Conservation (phyloP, 1,140 invertebrate genomes). For the Sitophilus oryzae region DNA sequence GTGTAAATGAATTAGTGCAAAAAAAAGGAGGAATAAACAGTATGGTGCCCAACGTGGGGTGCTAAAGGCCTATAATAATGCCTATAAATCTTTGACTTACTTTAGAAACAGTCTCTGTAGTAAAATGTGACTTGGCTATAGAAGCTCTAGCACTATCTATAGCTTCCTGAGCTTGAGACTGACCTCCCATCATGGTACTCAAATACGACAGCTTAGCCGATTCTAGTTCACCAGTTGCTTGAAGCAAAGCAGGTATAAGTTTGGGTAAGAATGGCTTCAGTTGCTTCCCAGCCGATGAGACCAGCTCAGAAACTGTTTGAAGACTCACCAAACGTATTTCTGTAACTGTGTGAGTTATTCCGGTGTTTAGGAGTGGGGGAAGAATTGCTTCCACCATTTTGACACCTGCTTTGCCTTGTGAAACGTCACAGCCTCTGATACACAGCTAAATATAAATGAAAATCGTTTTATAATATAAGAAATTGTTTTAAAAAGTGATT, state of each 20-base stretch:
- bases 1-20: too few relatives aligned
- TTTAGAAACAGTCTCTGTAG: conserved; percentile 80
- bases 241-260: conserved; percentile 76
- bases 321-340: conserved; percentile 79
- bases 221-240: conserved; percentile 80
- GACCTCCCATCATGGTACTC: conserved; percentile 63
- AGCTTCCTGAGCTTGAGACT: conserved; percentile 60
- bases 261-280: conserved; percentile 73
- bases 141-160: conserved; percentile 71
- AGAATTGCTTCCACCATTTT: conserved; percentile 70
- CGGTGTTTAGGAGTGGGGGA: conserved; percentile 71
- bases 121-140: conserved; percentile 75
- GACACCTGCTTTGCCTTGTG: conserved; percentile 72
- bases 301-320: conserved; percentile 76
- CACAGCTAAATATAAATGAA: conserved; percentile 54
- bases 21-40: too few relatives aligned
- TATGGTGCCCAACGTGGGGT: too few relatives aligned
- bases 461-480: too few relatives aligned
- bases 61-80: too few relatives aligned
- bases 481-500: not conserved
- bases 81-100: conserved; percentile 43
- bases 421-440: conserved; percentile 67
- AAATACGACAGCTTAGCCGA: conserved; percentile 71
- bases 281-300: conserved; percentile 67
- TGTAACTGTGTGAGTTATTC: conserved; percentile 69